These are phyloP conservation scores for Heliothis peltigera DNA, from an alignment of 2,888 invertebrate species.

Conservation along the genomic window DNA sequence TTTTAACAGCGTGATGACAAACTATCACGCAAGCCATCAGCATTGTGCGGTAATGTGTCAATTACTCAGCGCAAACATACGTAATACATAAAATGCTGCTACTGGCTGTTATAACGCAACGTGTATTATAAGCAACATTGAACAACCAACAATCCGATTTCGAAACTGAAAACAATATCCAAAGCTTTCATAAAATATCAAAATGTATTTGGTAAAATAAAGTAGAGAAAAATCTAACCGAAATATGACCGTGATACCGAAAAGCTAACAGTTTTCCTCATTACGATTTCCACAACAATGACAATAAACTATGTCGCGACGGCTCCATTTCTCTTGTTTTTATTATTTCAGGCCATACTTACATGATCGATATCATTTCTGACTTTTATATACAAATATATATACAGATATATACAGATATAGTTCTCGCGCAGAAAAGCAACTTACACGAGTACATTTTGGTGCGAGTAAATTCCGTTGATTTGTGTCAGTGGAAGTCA, in stretches of 20 bases:
- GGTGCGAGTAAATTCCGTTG: slow-evolving; percentile 22
- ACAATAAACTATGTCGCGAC: slow-evolving; percentile 63
- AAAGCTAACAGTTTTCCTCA: slow-evolving; percentile 60
- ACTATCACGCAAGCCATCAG: slow-evolving; percentile 46
- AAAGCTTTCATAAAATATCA: slow-evolving; percentile 43
- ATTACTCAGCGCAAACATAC: slow-evolving; percentile 37
- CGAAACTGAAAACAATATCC: slow-evolving; percentile 47
- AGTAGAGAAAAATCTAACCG: slow-evolving; percentile 51
- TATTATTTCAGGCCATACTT: slow-evolving; percentile 56
- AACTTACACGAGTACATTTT: slow-evolving; percentile 11
- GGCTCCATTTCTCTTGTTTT: slow-evolving; percentile 56
- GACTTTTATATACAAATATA: slow-evolving; percentile 37
- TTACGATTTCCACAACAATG: slow-evolving; percentile 67
- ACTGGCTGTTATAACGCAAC: slow-evolving; percentile 15
- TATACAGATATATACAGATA: too few species aligned
- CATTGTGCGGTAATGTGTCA: slow-evolving; percentile 31
- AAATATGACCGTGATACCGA: slow-evolving; percentile 57
- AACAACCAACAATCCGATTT: slow-evolving; percentile 31
- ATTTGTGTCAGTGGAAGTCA: slow-evolving; percentile 41
- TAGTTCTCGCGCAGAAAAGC: slow-evolving; percentile 14
- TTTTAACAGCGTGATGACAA: slow-evolving; percentile 55
- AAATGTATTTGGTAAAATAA: slow-evolving; percentile 55
- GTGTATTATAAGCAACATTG: slow-evolving; percentile 1
- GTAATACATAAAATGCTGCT: slow-evolving; percentile 29
- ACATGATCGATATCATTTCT: slow-evolving; percentile 51